A percentile compares a stretch with the other conserved stretches of the same genome.
phyloP scores from a whole-genome alignment of 2,888 invertebrate genomes.

The Polymixis flavicincta region DNA sequence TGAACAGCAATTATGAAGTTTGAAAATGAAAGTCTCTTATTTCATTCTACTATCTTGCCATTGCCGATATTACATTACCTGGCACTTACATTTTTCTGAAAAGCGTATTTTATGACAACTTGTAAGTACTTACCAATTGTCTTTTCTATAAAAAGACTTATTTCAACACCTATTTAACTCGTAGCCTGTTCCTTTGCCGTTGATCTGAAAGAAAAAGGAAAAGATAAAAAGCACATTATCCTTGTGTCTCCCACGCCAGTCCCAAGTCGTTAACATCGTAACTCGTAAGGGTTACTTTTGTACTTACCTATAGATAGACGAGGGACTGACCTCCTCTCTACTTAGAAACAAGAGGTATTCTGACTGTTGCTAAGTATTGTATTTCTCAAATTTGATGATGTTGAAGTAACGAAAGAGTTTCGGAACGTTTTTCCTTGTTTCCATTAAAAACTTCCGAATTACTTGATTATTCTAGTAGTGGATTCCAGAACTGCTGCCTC shows the following conservation, averaged over 20 bases:
- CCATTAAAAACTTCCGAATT: background rate
- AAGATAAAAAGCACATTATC: constrained; percentile 50
- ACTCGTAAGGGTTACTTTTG: constrained; percentile 44
- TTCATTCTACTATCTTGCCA: background rate
- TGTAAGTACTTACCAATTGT: background rate
- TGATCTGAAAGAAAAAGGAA: constrained; percentile 38
- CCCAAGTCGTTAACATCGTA: constrained; percentile 56
- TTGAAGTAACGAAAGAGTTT: background rate
- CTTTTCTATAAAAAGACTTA: constrained; percentile 8
- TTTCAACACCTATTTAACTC: background rate
- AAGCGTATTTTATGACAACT: background rate
- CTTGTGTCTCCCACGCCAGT: constrained; percentile 50
- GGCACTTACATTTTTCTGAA: background rate
- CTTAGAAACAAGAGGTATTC: constrained; percentile 18
- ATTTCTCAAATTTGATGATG: background rate
- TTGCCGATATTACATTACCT: background rate
- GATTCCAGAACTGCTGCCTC: background rate
- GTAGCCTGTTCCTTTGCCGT: constrained; percentile 14
- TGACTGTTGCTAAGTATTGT: constrained; percentile 19
- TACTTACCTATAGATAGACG: constrained; percentile 39
- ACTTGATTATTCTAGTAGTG: constrained; percentile 1
- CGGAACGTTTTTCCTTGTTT: background rate
- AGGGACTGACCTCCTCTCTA: constrained; percentile 42
- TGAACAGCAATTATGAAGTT: background rate
- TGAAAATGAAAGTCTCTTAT: background rate